Conservation (phyloP, 2,888 invertebrate genomes). For the Ellobium chinense region DNA sequence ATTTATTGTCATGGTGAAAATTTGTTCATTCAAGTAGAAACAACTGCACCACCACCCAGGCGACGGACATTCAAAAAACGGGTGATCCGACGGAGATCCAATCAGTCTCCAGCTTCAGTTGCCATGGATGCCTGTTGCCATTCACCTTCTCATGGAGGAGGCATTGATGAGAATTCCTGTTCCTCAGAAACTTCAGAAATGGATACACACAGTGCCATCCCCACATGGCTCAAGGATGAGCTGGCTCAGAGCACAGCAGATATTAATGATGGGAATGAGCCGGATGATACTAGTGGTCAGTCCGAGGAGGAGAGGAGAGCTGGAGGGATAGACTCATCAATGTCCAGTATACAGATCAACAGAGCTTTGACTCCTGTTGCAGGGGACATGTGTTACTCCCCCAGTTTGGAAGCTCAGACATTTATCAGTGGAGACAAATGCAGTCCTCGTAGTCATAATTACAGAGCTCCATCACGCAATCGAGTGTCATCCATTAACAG, state of each 20-base stretch:
- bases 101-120: neutral
- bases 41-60: conserved; percentile 82
- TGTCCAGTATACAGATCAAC: conserved; percentile 75
- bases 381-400: neutral
- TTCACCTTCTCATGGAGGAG: conserved; percentile 63
- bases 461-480: neutral
- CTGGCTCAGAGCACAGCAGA: conserved; percentile 63
- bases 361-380: conserved; percentile 60
- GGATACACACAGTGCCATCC: conserved; percentile 72
- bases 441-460: conserved; percentile 24
- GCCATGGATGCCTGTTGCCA: neutral
- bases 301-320: conserved; percentile 61
- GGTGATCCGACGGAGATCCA: conserved; percentile 59
- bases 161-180: conserved; percentile 76
- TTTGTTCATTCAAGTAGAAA: conserved; percentile 83
- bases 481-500: conserved; percentile 58
- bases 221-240: conserved; percentile 75
- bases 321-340: conserved; percentile 64
- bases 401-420: conserved; percentile 1
- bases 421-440: conserved; percentile 37
- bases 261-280: conserved; percentile 64
- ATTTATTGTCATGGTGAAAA: conserved; percentile 83
- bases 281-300: conserved; percentile 71
- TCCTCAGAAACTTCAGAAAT: conserved; percentile 77
- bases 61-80: conserved; percentile 69